phyloP scores from a whole-genome alignment of 2,797 vertebrate genomes.

The Phoebastria nigripes region DNA sequence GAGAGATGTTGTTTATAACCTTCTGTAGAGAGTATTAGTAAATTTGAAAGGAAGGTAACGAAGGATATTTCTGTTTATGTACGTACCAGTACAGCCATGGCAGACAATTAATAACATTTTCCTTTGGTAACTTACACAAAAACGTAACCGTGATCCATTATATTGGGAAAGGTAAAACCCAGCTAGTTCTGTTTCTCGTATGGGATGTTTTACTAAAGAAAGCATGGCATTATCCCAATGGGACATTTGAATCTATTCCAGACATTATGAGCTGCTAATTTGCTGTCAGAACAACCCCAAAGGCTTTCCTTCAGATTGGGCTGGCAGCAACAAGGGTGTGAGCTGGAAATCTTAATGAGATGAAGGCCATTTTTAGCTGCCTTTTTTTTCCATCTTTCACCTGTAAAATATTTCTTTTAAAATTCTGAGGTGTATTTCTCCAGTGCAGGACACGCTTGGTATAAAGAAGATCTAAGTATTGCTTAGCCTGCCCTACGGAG shows the following conservation, averaged over 20 bases:
- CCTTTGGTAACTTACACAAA: background rate
- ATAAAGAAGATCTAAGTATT: background rate
- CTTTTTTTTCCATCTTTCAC: background rate
- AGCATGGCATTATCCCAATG: background rate
- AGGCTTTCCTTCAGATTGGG: background rate
- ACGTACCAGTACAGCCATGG: background rate
- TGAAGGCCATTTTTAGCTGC: background rate
- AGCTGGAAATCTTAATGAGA: slow-evolving; percentile 9
- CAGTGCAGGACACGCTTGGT: background rate
- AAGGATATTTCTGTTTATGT: background rate
- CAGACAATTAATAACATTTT: background rate
- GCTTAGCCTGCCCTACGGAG: background rate
- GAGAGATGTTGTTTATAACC: background rate
- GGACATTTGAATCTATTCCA: slow-evolving; percentile 21
- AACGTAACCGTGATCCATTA: background rate
- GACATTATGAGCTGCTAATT: slow-evolving; percentile 31
- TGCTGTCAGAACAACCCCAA: slow-evolving; percentile 20
- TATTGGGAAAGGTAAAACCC: background rate
- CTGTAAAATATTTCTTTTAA: background rate
- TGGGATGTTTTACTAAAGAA: background rate
- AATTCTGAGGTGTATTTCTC: background rate
- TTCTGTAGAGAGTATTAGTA: background rate
- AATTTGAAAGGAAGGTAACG: background rate
- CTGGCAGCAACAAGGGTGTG: background rate
- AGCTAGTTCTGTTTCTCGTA: background rate